Evolutionary conservation across 2,113 vertebrate species (phyloP).

Genomic region (Tachysurus fulvidraco): DNA sequence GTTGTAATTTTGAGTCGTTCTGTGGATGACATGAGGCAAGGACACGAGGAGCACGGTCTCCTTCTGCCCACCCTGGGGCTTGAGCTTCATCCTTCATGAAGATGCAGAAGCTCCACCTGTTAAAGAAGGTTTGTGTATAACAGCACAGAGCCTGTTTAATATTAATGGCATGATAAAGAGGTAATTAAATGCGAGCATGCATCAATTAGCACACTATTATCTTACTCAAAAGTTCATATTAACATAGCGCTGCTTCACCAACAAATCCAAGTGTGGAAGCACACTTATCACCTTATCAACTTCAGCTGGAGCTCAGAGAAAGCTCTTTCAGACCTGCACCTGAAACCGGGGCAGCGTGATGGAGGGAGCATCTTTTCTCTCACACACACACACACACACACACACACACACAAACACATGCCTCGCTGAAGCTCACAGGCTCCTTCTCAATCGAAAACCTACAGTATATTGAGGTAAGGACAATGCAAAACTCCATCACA

Average conservation of each 20-base stretch:
- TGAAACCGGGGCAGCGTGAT: background rate
- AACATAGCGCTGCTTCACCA: slow-evolving; percentile 15
- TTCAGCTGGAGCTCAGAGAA: slow-evolving; percentile 1
- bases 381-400: slow-evolving; percentile 3
- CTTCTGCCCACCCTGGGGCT: background rate
- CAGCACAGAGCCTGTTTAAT: slow-evolving; percentile 24
- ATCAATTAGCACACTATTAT: slow-evolving; percentile 38
- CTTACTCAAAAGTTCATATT: slow-evolving; percentile 29
- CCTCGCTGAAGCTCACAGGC: background rate
- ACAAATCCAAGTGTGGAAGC: background rate
- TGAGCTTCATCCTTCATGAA: background rate
- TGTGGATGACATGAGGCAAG: background rate
- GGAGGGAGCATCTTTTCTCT: background rate
- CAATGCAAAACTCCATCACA: background rate
- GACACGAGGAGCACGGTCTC: background rate
- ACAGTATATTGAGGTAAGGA: background rate
- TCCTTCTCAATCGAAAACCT: background rate
- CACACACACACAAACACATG: background rate
- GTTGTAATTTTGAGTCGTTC: background rate
- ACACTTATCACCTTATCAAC: background rate
- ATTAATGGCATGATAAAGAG: slow-evolving; percentile 37
- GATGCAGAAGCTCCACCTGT: slow-evolving; percentile 1
- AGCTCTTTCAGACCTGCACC: background rate
- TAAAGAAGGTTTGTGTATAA: slow-evolving; percentile 10
- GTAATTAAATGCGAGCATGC: slow-evolving; percentile 16